Base-by-base conservation (phyloP, 2,888 invertebrate genomes). In the Catotricha subobsoleta region DNA sequence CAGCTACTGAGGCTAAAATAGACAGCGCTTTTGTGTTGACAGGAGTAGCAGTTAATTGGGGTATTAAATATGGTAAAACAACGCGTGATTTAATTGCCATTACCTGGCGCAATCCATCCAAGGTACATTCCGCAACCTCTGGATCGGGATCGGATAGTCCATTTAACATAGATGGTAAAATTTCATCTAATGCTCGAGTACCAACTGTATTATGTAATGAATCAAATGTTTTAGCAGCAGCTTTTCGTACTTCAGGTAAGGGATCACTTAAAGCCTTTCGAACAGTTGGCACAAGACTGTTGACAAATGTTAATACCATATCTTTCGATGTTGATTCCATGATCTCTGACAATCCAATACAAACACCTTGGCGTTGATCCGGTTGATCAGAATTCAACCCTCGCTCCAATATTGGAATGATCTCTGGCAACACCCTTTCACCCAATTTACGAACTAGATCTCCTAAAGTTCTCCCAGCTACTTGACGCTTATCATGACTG, bases 331-430 rank as follows among this genome's bases (percentile, higher is more conserved):
- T 97, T 39, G 94, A 92, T 5, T 81, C 80, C 80, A 98, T 92
- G 54, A 98, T 98, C 70, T 98, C 97, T 1, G 91, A 87, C 25
- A 98, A 71, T 1, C 94, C 98, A 57, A 97, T 92, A 62, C 98
- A 97, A 8, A 98, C 97, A 48, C 98, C 98, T 65, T 97, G 94
- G 13, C 98, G 70, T 67, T 97, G 92, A 65, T 97, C 95, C 0
- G 91, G 68, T 49, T 86, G 80, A 36, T 86, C 81, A 1, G 92
- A 92, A 52, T 83, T 80, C 48, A 98, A 67, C 2, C 97, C 97
- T 48, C 78, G 72, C 64, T 97, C 95, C 48, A 98, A 67, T 55
- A 98, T 95, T 0, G 97, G 98, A 56, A 99, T 91, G 45, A 98
- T 95, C 67, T 97, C 95, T 0, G 94, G 95, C 47, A 98, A 65